Evolutionary conservation across 1,140 invertebrate genomes (phyloP).

Genomic region (Heliconius hewitsoni): DNA sequence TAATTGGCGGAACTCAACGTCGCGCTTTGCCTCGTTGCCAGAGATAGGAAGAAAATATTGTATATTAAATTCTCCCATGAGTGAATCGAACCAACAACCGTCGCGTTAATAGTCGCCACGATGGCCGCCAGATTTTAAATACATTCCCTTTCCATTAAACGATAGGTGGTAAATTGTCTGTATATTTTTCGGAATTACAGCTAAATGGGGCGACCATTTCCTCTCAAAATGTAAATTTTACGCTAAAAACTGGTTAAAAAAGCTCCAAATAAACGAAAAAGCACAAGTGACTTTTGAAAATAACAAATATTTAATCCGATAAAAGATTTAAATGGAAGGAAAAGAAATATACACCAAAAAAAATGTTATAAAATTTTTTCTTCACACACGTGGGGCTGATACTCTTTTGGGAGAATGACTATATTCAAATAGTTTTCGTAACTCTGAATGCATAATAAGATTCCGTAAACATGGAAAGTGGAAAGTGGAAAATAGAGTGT

Average conservation of each 20-base stretch:
- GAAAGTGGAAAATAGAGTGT: too few species aligned
- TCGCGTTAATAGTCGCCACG: neutral
- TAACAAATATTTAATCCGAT: neutral
- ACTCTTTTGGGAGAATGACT: neutral
- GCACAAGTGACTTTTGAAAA: neutral
- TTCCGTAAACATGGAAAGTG: too few species aligned
- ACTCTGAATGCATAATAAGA: too few species aligned
- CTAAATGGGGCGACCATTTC: neutral
- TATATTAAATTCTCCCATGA: too few species aligned
- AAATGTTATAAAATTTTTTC: neutral
- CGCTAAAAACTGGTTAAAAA: neutral
- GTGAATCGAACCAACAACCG: too few species aligned
- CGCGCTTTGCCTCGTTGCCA: too few species aligned
- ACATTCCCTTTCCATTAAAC: too few species aligned
- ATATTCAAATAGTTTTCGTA: neutral
- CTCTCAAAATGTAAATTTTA: neutral
- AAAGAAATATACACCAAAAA: neutral
- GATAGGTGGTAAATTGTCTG: neutral
- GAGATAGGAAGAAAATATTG: too few species aligned
- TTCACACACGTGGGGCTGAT: neutral
- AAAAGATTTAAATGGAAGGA: conserved; percentile 1
- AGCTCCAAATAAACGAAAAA: neutral
- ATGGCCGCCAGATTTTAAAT: too few species aligned
- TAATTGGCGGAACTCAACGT: too few species aligned
- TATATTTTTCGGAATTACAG: neutral